Base-by-base conservation (phyloP, 2,888 invertebrate species). In the Synanthedon andrenaeformis region DNA sequence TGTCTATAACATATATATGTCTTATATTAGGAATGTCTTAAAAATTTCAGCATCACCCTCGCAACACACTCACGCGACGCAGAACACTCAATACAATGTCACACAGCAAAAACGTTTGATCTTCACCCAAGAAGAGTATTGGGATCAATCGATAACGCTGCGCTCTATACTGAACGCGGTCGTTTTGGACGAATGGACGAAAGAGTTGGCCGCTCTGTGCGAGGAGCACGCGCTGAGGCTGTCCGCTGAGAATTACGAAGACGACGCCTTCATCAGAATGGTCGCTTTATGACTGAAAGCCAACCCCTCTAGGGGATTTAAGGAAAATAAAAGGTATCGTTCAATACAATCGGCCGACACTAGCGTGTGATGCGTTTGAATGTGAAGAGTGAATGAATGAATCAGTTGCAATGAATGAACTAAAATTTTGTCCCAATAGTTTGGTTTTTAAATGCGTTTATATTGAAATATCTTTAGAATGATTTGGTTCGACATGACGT, bases 101-200 rank as follows among this genome's bases (percentile, higher is more conserved):
- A 72, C 74, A 56, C 70, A 77, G 17, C 77, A 74, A 42, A 78
- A 69, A 55, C 68, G 74, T 35, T 74, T 73, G 0, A 57, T 75
- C 1, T 85, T 87, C 70, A 82, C 82, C 1, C 78, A 87, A 56
- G 87, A 88, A 52, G 65, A 72, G 1, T 88, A 84, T 61, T 88
- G 88, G 88, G 79, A 79, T 62, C 82, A 86, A 55, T 84, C 88
- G 0, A 76, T 80, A 14, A 79, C 82, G 0, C 69, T 82, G 2
- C 79, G 84, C 1, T 76, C 83, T 3, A 72, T 88, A 54, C 69
- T 88, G 8, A 88, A 88, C 69, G 96, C 97, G 1, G 94, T 99
- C 5, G 86, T 99, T 51, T 85, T 98, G 57, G 96, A 97, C 69
- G 98, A 99, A 75, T 97, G 99, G 94, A 89, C 97, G 0, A 97